Percentiles rank a stretch among this genome's conserved stretches.
Conservation (phyloP, 2,888 invertebrate species). For the Phaonia tiefii region DNA sequence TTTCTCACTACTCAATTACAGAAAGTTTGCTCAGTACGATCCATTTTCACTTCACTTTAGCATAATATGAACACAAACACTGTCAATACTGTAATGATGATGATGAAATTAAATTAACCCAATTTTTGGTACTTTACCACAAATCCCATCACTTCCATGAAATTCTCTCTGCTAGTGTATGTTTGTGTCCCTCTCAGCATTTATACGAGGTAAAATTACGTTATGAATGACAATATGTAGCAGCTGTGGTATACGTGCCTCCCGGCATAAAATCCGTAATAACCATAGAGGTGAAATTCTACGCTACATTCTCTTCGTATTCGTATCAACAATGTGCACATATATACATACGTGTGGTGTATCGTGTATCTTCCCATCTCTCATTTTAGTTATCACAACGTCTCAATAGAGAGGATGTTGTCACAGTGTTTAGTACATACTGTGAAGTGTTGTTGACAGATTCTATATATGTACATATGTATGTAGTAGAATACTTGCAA, state of each 20-base stretch:
- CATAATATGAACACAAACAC: too few species aligned
- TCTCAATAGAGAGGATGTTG: slow-evolving; percentile 8
- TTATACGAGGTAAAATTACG: not conserved
- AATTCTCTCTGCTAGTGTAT: not conserved
- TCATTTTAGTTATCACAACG: slow-evolving; percentile 13
- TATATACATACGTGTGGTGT: too few species aligned
- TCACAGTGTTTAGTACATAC: not conserved
- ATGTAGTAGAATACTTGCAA: not conserved
- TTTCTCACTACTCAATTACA: too few species aligned
- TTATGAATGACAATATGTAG: slow-evolving; percentile 2
- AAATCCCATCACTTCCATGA: not conserved
- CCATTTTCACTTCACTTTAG: too few species aligned
- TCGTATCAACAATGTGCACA: not conserved
- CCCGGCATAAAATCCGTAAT: not conserved
- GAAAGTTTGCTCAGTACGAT: too few species aligned
- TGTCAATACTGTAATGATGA: too few species aligned
- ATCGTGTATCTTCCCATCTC: not conserved
- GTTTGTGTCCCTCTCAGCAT: not conserved
- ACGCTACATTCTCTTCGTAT: slow-evolving; percentile 8
- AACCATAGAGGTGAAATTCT: slow-evolving; percentile 19
- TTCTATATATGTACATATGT: slow-evolving; percentile 12
- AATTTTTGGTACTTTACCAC: not conserved
- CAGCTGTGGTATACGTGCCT: slow-evolving; percentile 18
- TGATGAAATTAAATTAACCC: too few species aligned
- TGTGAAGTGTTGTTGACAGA: not conserved